Evolutionary conservation across 2,113 vertebrate species (phyloP).

Genomic region (Polypterus senegalus): DNA sequence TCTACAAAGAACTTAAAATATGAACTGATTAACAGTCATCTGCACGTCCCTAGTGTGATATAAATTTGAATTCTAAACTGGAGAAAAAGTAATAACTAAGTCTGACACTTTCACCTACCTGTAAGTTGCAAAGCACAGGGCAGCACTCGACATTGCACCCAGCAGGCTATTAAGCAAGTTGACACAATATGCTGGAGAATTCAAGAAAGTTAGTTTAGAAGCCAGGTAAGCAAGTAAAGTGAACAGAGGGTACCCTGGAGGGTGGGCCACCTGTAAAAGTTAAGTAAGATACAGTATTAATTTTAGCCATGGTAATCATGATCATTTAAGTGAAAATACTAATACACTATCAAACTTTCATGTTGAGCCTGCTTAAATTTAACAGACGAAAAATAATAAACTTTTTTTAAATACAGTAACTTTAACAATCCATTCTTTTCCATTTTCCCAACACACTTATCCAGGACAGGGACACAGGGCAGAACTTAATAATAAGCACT

Average conservation of each 20-base stretch:
- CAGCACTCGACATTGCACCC: constrained; percentile 68
- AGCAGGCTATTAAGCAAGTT: constrained; percentile 70
- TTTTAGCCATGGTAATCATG: too few species aligned
- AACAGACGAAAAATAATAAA: too few species aligned
- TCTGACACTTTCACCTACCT: constrained; percentile 53
- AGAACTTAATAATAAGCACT: too few species aligned
- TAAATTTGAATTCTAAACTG: too few species aligned
- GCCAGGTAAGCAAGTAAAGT: constrained; percentile 65
- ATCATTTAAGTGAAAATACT: too few species aligned
- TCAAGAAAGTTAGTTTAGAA: constrained; percentile 48
- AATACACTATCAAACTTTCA: too few species aligned
- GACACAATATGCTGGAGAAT: constrained; percentile 69
- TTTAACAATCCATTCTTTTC: too few species aligned
- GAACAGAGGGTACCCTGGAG: constrained; percentile 91
- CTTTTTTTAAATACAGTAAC: too few species aligned
- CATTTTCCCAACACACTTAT: too few species aligned
- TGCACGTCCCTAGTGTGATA: too few species aligned
- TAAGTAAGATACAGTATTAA: not conserved
- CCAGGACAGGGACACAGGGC: too few species aligned
- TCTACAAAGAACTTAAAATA: constrained; percentile 11
- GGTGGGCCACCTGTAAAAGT: constrained; percentile 73
- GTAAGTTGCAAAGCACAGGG: constrained; percentile 76
- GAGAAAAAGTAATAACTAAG: not conserved
- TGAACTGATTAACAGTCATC: constrained; percentile 1
- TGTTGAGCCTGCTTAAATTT: too few species aligned